Base-by-base conservation (phyloP, 2,113 vertebrate genomes). In the Clinocottus analis region DNA sequence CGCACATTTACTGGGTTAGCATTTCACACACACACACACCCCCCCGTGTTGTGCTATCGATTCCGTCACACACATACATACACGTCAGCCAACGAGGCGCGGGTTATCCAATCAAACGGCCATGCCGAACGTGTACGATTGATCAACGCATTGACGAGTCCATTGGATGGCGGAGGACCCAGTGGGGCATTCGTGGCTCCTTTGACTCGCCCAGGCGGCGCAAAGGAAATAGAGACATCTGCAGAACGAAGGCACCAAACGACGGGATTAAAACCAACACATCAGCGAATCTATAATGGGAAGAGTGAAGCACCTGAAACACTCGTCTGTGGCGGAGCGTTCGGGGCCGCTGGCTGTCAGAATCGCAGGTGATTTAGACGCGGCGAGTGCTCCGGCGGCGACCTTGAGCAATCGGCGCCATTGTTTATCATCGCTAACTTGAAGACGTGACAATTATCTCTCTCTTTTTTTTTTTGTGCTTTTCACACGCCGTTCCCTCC, bases 41-140 rank as follows among this genome's bases (percentile, higher is more conserved):
- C 13, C n/a, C n/a, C n/a, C n/a, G n/a, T n/a, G n/a, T n/a, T 84
- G 62, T 39, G 27, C 25, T 82, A 85, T 87, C 31, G 85, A 91
- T 77, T 73, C 10, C 11, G 11, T 1, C 37, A 41, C 56, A 45
- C 51, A 45, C 49, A 31, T 17, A 58, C 75, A 39, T 17, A 58
- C 75, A 39, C 8, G 4, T 66, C 55, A 73, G 79, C 84, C 78
- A 89, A 79, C 64, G 75, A 87, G 79, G 70, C 29, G 58, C 64
- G 83, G 81, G 90, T 92, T 87, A 93, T 83, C 77, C 85, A 87
- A 72, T 88, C 90, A 89, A 78, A 92, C 67, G 60, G 78, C 71
- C 60, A 37, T 47, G 63, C 81, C 31, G 85, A 66, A 66, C 35
- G n/a, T 89, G 85, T 80, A 79, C 66, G 84, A 86, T 89, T 87